Evolutionary conservation across 2,113 vertebrate genomes (phyloP), one percentile per base, ranked within the genome.

Genomic region (Glaucidium brasilianum): DNA sequence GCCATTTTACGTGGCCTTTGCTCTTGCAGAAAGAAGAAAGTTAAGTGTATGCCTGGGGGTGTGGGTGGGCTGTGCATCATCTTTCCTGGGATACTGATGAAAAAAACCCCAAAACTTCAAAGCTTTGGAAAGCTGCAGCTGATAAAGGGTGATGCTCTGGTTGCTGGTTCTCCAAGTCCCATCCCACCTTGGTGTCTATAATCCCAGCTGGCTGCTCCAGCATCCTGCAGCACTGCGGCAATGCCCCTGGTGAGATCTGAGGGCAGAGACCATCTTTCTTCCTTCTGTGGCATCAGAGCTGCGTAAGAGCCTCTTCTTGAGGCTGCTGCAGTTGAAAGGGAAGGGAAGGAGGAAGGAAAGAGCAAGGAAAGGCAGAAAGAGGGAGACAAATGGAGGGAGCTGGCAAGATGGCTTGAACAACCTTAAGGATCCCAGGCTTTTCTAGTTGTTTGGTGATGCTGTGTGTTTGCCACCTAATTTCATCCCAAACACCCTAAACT

Each of bases 401-500:
- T 34, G 32, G 12, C 1, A 20, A 15, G 9, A 47, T 0, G 0
- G 20, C 22, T 52, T 19, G 52, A 74, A 32, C 23, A 35, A 49
- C 59, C 13, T 3, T 27, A 39, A 22, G 0, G 37, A 91, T 81
- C 93, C 87, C 90, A 35, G 86, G 85, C 79, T 96, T 64, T 88
- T 49, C 78, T 95, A 80, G 43, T 75, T 87, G 20, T 29, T 95
- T 89, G 78, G 89, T 32, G 73, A 69, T 10, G 87, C 89, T 34
- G 58, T 62, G 56, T 96, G 58, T 97, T 98, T 97, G 94, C 96
- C 88, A 92, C 96, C 95, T 96, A 95, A 97, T 97, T 97, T 97
- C 96, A 94, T 92, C 95, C 88, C 75, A 97, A 98, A 96, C 89
- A 95, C 90, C 97, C 97, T 96, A 97, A 97, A 97, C 95, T 92